Evolutionary conservation across 2,113 vertebrate species (phyloP).

Genomic region (Calonectris borealis): DNA sequence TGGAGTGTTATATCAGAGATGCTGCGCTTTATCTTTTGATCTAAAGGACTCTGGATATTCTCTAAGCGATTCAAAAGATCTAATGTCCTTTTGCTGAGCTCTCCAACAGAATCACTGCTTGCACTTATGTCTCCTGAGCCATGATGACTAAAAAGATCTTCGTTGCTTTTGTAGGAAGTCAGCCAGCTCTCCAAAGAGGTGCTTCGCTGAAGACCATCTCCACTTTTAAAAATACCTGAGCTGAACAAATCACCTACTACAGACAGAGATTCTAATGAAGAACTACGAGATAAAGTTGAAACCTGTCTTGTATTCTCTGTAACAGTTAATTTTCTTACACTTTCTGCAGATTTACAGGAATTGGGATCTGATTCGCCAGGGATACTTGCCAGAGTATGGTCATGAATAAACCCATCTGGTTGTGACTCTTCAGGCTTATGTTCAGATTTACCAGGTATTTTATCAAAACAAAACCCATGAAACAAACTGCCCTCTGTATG

Average conservation of each 20-base stretch:
- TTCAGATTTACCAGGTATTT: slow-evolving; percentile 78
- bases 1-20: slow-evolving; percentile 91
- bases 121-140: slow-evolving; percentile 79
- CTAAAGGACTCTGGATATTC: slow-evolving; percentile 90
- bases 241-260: slow-evolving; percentile 85
- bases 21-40: slow-evolving; percentile 90
- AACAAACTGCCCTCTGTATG: slow-evolving; percentile 71
- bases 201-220: slow-evolving; percentile 85
- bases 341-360: slow-evolving; percentile 53
- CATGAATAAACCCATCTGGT: slow-evolving; percentile 39
- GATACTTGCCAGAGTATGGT: slow-evolving; percentile 47
- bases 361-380: slow-evolving; percentile 56
- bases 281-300: slow-evolving; percentile 79
- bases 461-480: slow-evolving; percentile 78
- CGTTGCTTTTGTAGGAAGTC: slow-evolving; percentile 80
- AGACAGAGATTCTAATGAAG: slow-evolving; percentile 91
- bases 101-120: slow-evolving; percentile 83
- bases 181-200: slow-evolving; percentile 91
- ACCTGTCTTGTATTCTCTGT: slow-evolving; percentile 57
- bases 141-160: slow-evolving; percentile 81
- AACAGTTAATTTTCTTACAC: slow-evolving; percentile 50
- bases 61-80: slow-evolving; percentile 94
- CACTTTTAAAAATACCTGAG: slow-evolving; percentile 77
- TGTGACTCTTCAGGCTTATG: slow-evolving; percentile 74
- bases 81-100: slow-evolving; percentile 93